phyloP scores from a whole-genome alignment of 2,113 vertebrate species.

The Pelusios castaneus region DNA sequence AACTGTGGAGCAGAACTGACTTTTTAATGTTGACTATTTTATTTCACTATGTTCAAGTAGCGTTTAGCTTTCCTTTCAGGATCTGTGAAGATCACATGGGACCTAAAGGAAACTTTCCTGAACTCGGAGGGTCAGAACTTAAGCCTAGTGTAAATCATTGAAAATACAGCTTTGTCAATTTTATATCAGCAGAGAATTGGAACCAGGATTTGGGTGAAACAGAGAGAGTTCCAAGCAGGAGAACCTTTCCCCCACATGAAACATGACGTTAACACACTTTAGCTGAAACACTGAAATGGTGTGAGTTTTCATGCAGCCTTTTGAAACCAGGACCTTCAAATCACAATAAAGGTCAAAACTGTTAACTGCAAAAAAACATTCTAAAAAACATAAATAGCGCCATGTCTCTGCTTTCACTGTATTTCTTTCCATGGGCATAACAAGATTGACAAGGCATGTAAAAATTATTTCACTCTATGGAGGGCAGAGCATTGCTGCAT shows the following conservation, averaged over 20 bases:
- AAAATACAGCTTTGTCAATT: not conserved
- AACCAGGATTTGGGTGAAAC: constrained; percentile 3
- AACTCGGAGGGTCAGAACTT: not conserved
- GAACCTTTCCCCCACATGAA: not conserved
- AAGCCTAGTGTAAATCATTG: not conserved
- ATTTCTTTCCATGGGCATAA: constrained; percentile 63
- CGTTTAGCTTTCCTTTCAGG: not conserved
- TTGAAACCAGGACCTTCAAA: constrained; percentile 48
- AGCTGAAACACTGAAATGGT: constrained; percentile 21
- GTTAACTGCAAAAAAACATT: constrained; percentile 67
- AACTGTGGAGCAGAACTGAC: constrained; percentile 1
- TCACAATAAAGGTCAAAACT: constrained; percentile 49
- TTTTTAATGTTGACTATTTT: not conserved
- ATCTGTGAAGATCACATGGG: not conserved
- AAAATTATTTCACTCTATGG: constrained; percentile 69
- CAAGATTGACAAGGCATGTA: constrained; percentile 42
- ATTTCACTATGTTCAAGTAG: constrained; percentile 14
- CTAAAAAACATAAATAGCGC: constrained; percentile 51
- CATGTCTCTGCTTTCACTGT: constrained; percentile 56
- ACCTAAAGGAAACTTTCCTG: not conserved
- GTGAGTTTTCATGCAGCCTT: not conserved
- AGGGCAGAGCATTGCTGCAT: constrained; percentile 30
- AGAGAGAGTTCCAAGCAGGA: constrained; percentile 46
- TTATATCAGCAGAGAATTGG: constrained; percentile 13
- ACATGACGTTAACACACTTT: not conserved